Percentiles rank a stretch among this genome's conserved stretches.
Conservation (phyloP, 2,797 vertebrate genomes). For the Ptychadena robeensis region DNA sequence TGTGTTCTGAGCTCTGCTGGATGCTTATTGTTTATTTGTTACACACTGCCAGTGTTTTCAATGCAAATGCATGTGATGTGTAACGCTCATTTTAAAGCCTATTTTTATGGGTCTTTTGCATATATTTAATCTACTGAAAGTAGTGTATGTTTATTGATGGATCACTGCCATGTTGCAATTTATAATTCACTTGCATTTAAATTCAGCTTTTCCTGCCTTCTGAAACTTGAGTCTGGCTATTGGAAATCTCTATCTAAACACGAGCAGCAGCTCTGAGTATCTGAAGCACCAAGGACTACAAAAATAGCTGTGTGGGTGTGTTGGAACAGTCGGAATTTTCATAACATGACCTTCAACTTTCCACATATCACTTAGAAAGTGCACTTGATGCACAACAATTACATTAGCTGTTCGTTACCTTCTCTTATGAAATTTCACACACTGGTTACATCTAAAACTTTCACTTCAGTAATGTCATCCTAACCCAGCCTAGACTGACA, state of each 20-base stretch:
- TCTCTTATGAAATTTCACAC: background rate
- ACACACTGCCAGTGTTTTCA: no score
- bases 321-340: background rate
- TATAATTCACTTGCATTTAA: background rate
- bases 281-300: constrained; percentile 27
- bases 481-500: background rate
- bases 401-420: background rate
- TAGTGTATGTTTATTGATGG: background rate
- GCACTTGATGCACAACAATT: background rate
- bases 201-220: background rate
- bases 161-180: background rate
- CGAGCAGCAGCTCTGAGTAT: constrained; percentile 8
- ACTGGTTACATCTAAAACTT: no score
- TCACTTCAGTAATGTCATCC: no score
- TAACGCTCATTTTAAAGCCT: no score
- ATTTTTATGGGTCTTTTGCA: no score
- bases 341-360: constrained; percentile 54
- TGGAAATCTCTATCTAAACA: constrained; percentile 9
- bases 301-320: constrained; percentile 54
- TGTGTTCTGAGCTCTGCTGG: no score
- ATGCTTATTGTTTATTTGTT: no score
- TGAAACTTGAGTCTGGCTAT: background rate
- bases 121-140: background rate
- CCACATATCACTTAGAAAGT: background rate
- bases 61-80: no score